Conservation (phyloP, 2,113 vertebrate genomes). For the Leptobrachium ailaonicum region DNA sequence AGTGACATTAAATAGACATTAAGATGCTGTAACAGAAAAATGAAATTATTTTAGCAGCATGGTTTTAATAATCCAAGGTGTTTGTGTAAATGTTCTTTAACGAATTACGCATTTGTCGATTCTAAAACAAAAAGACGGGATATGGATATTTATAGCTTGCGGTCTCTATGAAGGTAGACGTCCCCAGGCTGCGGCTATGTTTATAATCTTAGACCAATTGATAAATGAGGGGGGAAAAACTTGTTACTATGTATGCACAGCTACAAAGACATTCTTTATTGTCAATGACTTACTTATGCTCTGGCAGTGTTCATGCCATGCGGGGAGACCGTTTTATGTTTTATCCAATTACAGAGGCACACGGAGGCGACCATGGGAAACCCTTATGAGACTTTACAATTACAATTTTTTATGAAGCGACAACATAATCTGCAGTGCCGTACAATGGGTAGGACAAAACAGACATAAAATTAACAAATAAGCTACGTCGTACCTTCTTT, state of each 20-base stretch:
- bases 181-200: neutral
- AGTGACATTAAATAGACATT: no score
- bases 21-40: no score
- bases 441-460: no score
- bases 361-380: conserved; percentile 9
- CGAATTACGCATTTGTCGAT: neutral
- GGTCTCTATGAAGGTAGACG: neutral
- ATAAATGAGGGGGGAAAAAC: conserved; percentile 6
- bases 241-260: neutral
- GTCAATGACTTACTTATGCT: conserved; percentile 11
- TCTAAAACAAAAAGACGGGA: neutral
- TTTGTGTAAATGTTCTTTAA: neutral
- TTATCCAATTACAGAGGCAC: conserved; percentile 40
- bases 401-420: no score
- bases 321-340: conserved; percentile 14
- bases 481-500: no score
- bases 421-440: no score
- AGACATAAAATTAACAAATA: no score
- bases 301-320: neutral
- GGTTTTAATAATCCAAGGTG: no score
- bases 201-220: neutral
- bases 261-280: conserved; percentile 11
- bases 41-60: no score
- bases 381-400: conserved; percentile 15
- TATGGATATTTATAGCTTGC: neutral